Percentiles rank a stretch among this genome's conserved stretches.
Conservation (phyloP, 2,113 vertebrate genomes). For the Naja naja region DNA sequence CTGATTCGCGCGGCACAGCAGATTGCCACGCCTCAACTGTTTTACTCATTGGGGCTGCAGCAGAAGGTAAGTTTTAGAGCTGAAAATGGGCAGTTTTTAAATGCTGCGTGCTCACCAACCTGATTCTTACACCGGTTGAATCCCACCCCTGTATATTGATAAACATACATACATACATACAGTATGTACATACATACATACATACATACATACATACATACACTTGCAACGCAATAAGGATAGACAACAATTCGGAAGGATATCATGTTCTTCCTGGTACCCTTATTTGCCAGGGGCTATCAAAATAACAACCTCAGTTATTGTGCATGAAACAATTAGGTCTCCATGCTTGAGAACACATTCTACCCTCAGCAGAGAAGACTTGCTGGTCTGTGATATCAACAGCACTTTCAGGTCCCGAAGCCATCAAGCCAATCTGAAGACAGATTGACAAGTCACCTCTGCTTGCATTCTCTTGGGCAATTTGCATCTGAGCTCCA, state of each 20-base stretch:
- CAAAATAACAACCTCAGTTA: no score
- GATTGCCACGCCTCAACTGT: no score
- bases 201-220: no score
- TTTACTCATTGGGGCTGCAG: no score
- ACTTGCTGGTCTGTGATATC: neutral
- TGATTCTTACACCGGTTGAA: no score
- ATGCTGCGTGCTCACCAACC: no score
- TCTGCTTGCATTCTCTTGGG: conserved; percentile 63
- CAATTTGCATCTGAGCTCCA: conserved; percentile 56
- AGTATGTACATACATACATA: no score
- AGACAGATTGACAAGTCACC: conserved; percentile 52
- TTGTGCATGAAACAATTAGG: neutral
- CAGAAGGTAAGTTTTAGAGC: no score
- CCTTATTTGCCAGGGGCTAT: neutral
- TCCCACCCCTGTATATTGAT: no score
- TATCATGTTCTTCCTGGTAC: neutral
- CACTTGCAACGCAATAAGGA: neutral
- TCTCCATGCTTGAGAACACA: neutral
- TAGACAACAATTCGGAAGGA: neutral
- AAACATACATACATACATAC: no score
- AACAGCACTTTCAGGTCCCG: conserved; percentile 31
- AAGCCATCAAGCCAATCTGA: conserved; percentile 47
- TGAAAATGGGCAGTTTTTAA: no score
- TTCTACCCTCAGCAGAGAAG: neutral
- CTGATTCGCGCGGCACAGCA: no score